These are phyloP conservation scores for Pluvianellus socialis DNA, from an alignment of 2,113 vertebrate species.

Conservation along the genomic window DNA sequence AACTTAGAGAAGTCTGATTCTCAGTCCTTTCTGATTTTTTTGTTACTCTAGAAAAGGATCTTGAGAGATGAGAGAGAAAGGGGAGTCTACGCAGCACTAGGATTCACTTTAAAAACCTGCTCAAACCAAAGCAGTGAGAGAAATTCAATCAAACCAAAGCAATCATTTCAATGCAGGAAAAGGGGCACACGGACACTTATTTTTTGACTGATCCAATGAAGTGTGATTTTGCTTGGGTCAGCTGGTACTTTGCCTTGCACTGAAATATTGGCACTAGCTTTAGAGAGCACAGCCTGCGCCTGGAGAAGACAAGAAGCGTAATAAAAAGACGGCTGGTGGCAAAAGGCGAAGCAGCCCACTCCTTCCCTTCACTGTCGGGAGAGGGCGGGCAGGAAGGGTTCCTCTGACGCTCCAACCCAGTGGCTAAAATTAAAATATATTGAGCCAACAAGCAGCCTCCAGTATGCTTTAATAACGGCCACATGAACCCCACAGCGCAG, in stretches of 20 bases:
- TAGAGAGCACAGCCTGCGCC: background rate
- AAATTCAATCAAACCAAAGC: background rate
- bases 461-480: background rate
- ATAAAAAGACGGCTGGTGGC: background rate
- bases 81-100: fast-evolving
- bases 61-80: background rate
- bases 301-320: background rate
- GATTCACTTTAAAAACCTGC: background rate
- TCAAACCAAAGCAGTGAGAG: background rate
- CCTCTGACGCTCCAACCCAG: background rate
- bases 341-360: background rate
- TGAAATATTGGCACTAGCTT: background rate
- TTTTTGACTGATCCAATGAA: background rate
- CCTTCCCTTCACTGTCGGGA: background rate
- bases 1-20: background rate
- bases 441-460: background rate
- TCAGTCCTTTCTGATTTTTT: background rate
- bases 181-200: background rate
- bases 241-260: background rate
- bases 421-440: background rate
- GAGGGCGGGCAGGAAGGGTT: background rate
- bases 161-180: background rate
- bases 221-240: background rate
- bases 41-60: background rate
- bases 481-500: background rate